Evolutionary conservation across 2,888 invertebrate genomes (phyloP), one percentile per base, ranked within the genome.

Genomic region (Drosophila fungiperda): DNA sequence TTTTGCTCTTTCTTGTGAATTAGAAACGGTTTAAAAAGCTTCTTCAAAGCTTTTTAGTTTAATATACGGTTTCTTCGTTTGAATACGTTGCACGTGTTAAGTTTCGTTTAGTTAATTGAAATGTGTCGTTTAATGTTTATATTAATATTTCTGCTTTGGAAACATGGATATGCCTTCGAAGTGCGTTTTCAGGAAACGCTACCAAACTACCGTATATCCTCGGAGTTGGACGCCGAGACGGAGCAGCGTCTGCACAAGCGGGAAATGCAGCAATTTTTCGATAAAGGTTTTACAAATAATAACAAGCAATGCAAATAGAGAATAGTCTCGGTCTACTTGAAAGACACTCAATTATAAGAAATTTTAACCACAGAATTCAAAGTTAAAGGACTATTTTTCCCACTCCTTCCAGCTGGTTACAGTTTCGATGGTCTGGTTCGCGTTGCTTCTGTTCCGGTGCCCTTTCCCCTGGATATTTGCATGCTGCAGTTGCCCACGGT

Each of bases 401-500:
- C 20, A 15, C 23, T 17, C 9, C 53, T 91, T 91, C 38, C 73
- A 94, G 94, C 93, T 60, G 90, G 92, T 50, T 93, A 92, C 71
- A 86, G 91, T 7, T 93, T 94, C 38, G 90, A 92, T 79, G 93
- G 93, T 1, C 90, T 94, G 38, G 78, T 90, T 57, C 91, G 93
- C 49, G 83, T 92, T 32, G 90, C 91, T 63, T 92, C 92, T 15
- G 88, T 94, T 52, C 93, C 93, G 7, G 91, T 93, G 29, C 70
- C 86, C 33, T 93, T 92, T 83, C 93, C 94, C 7, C 84, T 91
- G 83, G 94, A 94, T 83, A 93, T 94, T 58, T 93, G 93, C 72
- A 78, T 94, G 45, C 91, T 94, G 64, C 82, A 92, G 49, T 85
- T 94, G 52, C 87, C 92, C 2, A 77, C 80, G 8, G 65, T 81